phyloP scores from a whole-genome alignment of 2,113 vertebrate species.

The Ia io region DNA sequence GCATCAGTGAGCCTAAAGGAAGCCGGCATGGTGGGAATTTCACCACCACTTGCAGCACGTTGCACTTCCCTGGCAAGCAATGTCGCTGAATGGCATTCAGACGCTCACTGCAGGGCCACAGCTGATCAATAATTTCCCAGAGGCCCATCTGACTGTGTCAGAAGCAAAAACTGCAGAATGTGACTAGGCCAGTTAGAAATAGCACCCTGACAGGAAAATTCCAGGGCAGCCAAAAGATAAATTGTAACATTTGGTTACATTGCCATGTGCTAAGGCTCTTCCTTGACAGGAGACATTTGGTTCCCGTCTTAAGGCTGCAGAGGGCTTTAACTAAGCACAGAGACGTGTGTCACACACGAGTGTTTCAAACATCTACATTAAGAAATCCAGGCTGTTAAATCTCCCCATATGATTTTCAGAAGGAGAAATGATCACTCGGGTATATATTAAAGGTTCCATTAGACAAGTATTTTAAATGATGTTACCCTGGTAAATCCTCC shows the following conservation, averaged over 20 bases:
- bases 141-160: slow-evolving; percentile 46
- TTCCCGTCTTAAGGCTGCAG: slow-evolving; percentile 53
- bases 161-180: slow-evolving; percentile 46
- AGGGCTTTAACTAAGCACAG: slow-evolving; percentile 63
- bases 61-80: neutral
- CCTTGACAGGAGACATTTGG: slow-evolving; percentile 72
- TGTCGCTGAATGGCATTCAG: slow-evolving; percentile 40
- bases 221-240: slow-evolving; percentile 64
- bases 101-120: slow-evolving; percentile 41
- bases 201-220: slow-evolving; percentile 71
- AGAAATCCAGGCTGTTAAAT: slow-evolving; percentile 66
- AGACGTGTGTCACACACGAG: neutral
- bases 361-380: slow-evolving; percentile 60
- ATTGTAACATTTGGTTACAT: slow-evolving; percentile 75
- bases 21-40: slow-evolving; percentile 44
- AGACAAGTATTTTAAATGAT: slow-evolving; percentile 52
- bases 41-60: neutral
- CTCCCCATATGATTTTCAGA: slow-evolving; percentile 34
- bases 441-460: slow-evolving; percentile 48
- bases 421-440: slow-evolving; percentile 12
- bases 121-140: slow-evolving; percentile 60
- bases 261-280: slow-evolving; percentile 58
- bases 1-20: slow-evolving; percentile 50
- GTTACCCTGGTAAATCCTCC: slow-evolving; percentile 1
- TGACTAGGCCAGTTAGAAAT: slow-evolving; percentile 60